phyloP scores from a whole-genome alignment of 2,797 vertebrate genomes.

The Simalia tracyae region DNA sequence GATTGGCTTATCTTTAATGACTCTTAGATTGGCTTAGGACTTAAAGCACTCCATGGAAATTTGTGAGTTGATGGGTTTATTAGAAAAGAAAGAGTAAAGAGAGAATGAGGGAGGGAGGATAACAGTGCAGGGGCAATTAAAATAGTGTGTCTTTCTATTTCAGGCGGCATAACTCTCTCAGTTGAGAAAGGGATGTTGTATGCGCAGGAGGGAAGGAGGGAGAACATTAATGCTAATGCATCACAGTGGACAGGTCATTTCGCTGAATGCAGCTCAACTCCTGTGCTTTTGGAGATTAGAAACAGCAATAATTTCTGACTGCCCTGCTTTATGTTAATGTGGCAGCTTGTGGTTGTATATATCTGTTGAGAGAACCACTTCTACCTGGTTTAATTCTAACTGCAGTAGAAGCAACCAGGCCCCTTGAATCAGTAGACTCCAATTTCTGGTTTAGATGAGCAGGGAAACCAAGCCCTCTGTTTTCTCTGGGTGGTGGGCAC shows the following conservation, averaged over 20 bases:
- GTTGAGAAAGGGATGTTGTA: slow-evolving; percentile 29
- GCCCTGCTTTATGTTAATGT: slow-evolving; percentile 87
- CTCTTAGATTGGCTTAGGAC: slow-evolving; percentile 6
- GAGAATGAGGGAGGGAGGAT: not conserved
- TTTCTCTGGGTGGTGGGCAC: slow-evolving; percentile 12
- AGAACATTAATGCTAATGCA: slow-evolving; percentile 76
- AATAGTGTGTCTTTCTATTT: slow-evolving; percentile 66
- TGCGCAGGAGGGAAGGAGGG: slow-evolving; percentile 14
- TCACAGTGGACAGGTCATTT: slow-evolving; percentile 84
- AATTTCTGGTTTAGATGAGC: slow-evolving; percentile 71
- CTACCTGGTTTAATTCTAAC: slow-evolving; percentile 78
- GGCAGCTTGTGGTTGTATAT: slow-evolving; percentile 74
- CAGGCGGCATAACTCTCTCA: slow-evolving; percentile 67
- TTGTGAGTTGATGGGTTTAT: slow-evolving; percentile 14
- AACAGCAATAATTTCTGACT: slow-evolving; percentile 81
- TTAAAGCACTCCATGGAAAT: slow-evolving; percentile 16
- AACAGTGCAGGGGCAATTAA: slow-evolving; percentile 36
- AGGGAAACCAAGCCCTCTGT: slow-evolving; percentile 36
- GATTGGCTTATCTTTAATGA: not conserved
- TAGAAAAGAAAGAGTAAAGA: slow-evolving; percentile 7
- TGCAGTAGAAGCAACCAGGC: slow-evolving; percentile 73
- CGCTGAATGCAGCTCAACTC: slow-evolving; percentile 73
- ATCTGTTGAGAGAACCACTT: slow-evolving; percentile 83
- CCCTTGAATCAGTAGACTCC: slow-evolving; percentile 56
- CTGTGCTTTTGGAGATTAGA: slow-evolving; percentile 85